These are phyloP conservation scores for Strigamia crassipes DNA, from an alignment of 2,888 invertebrate genomes.

Conservation along the genomic window DNA sequence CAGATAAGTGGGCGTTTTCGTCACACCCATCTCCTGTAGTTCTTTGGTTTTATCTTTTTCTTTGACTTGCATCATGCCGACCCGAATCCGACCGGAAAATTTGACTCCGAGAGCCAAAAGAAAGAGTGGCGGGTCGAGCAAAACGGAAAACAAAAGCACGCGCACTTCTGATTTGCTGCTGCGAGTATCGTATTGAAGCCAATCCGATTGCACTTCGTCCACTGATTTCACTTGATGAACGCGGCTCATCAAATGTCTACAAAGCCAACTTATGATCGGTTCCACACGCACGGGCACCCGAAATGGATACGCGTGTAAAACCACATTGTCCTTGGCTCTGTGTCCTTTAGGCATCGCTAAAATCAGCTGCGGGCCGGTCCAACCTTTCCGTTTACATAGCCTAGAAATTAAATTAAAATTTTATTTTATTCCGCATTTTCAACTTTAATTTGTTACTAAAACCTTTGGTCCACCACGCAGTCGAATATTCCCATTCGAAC, in stretches of 20 bases:
- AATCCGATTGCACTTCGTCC: conserved; percentile 56
- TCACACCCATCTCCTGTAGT: conserved; percentile 50
- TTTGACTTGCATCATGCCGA: conserved; percentile 57
- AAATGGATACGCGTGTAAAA: conserved; percentile 57
- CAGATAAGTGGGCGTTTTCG: conserved; percentile 57
- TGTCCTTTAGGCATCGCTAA: conserved; percentile 62
- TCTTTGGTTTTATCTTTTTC: conserved; percentile 50
- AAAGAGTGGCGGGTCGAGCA: conserved; percentile 61
- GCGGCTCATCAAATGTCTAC: conserved; percentile 59
- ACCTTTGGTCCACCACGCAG: conserved; percentile 61
- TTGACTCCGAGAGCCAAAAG: conserved; percentile 63
- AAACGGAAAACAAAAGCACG: conserved; percentile 60
- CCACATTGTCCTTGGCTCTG: conserved; percentile 61
- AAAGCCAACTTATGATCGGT: conserved; percentile 61
- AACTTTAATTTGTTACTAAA: neutral
- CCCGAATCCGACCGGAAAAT: conserved; percentile 63
- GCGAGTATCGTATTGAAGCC: conserved; percentile 55
- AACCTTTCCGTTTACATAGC: conserved; percentile 61
- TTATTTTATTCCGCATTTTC: no score
- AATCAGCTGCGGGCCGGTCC: conserved; percentile 61
- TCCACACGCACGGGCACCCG: conserved; percentile 54
- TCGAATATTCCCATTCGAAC: conserved; percentile 62
- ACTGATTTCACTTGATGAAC: conserved; percentile 57
- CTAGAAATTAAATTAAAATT: conserved; percentile 55
- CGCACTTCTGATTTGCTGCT: conserved; percentile 53